Conservation (phyloP, 2,888 invertebrate genomes). For the Parelbella ahira region DNA sequence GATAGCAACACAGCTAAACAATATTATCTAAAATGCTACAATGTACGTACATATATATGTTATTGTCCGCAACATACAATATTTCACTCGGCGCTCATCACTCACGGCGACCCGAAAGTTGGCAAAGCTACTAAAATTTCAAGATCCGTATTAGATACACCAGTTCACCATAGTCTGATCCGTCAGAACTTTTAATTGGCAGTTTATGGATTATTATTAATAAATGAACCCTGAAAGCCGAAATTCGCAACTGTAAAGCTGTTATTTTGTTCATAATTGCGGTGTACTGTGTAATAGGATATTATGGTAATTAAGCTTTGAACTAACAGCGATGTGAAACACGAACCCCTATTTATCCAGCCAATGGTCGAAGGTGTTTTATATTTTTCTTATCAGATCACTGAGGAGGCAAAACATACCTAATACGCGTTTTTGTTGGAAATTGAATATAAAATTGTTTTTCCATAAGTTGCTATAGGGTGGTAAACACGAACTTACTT, state of each 20-base stretch:
- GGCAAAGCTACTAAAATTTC: constrained; percentile 59
- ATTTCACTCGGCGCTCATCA: constrained; percentile 13
- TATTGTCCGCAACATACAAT: not conserved
- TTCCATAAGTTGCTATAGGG: too few species aligned
- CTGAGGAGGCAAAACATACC: too few species aligned
- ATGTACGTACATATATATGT: not conserved
- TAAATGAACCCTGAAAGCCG: constrained; percentile 31
- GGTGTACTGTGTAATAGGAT: constrained; percentile 2
- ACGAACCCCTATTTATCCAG: too few species aligned
- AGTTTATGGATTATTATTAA: constrained; percentile 35
- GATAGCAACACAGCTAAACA: not conserved
- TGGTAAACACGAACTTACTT: too few species aligned
- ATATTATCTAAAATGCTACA: not conserved
- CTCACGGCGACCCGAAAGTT: constrained; percentile 30
- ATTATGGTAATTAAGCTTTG: constrained; percentile 16
- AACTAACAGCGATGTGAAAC: not conserved
- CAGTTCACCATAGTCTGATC: constrained; percentile 48
- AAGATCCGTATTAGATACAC: constrained; percentile 51
- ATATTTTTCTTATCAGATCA: too few species aligned
- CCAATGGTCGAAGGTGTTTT: too few species aligned
- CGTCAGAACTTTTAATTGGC: constrained; percentile 74
- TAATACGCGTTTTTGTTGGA: too few species aligned
- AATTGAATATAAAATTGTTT: too few species aligned
- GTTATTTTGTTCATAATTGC: constrained; percentile 12
- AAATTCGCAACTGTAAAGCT: constrained; percentile 34